Evolutionary conservation across 2,113 vertebrate genomes (phyloP), one percentile per base, ranked within the genome.

Genomic region (Lathamus discolor): DNA sequence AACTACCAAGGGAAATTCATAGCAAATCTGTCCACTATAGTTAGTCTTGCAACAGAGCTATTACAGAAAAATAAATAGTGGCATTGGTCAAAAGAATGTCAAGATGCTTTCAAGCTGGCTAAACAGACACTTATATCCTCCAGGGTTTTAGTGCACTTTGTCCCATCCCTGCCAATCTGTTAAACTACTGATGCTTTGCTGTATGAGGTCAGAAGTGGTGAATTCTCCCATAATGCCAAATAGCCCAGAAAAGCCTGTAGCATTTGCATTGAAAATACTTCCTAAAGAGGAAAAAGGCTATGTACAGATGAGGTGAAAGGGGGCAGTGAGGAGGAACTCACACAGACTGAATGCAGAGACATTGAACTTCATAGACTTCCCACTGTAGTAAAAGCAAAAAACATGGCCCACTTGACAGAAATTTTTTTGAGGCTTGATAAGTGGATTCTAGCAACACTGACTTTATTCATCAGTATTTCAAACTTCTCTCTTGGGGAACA

Each of bases 11-110:
- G 96, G 86, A 95, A 95, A 96, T 96, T 95, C 61, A 62, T 49
- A 75, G 83, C 39, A 66, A 91, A 95, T 93, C 92, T 96, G 81
- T 93, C 95, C 93, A 51, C 77, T 72, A 24, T 19, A 39, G 82
- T 95, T 94, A 97, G 66, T 63, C 79, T 44, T 94, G 82, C 18
- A 7, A 93, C 78, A 91, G 95, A 95, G 81, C 87, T 88, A 96
- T 96, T 95, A 94, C 37, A 93, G 90, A 64, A 97, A 97, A 97
- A 96, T 93, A 96, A 95, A 97, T 95, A 95, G 84, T 96, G 84
- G 84, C 87, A 93, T 61, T 90, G 90, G 92, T 97, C 97, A 97
- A 95, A 95, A 96, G 91, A 96, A 94, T 95, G 93, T 96, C 94
- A 97, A 93, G 64, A 80, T 70, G 41, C 83, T 95, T 95, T 90